Evolutionary conservation across 2,888 invertebrate species (phyloP).

Genomic region (Lasioglossum oenotherae): DNA sequence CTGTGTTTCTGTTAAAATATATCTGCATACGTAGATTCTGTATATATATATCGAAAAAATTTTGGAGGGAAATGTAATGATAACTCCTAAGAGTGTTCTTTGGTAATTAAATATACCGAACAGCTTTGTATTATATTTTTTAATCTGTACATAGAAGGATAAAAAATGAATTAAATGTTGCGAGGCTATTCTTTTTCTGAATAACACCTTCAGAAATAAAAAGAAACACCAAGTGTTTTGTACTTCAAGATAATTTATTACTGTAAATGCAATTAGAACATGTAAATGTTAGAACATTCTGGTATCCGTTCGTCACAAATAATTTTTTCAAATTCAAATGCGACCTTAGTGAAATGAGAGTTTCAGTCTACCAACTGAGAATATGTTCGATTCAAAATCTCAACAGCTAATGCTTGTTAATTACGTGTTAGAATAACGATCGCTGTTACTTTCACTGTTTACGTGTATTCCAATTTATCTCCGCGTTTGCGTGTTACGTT

Average conservation of each 20-base stretch:
- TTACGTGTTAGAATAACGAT: neutral
- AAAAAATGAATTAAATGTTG: neutral
- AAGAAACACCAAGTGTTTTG: neutral
- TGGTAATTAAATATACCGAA: neutral
- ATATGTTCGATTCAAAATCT: neutral
- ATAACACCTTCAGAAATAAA: neutral
- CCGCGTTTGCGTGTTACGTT: neutral
- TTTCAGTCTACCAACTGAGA: neutral
- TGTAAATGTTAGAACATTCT: constrained; percentile 11
- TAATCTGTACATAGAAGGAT: constrained; percentile 5
- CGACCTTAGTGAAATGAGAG: neutral
- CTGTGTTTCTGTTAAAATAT: neutral
- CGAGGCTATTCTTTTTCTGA: neutral
- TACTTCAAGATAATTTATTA: constrained; percentile 15
- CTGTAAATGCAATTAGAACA: constrained; percentile 11
- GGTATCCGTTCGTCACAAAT: neutral
- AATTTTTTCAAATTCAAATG: neutral
- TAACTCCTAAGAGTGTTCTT: neutral
- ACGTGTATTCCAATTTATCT: neutral
- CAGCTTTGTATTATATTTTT: constrained; percentile 11
- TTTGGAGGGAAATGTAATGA: neutral
- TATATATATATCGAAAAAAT: neutral
- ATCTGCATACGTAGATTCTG: neutral
- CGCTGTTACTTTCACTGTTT: neutral
- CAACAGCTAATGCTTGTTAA: neutral